Base-by-base conservation (phyloP, 2,888 invertebrate genomes). In the Sphecodes monilicornis region DNA sequence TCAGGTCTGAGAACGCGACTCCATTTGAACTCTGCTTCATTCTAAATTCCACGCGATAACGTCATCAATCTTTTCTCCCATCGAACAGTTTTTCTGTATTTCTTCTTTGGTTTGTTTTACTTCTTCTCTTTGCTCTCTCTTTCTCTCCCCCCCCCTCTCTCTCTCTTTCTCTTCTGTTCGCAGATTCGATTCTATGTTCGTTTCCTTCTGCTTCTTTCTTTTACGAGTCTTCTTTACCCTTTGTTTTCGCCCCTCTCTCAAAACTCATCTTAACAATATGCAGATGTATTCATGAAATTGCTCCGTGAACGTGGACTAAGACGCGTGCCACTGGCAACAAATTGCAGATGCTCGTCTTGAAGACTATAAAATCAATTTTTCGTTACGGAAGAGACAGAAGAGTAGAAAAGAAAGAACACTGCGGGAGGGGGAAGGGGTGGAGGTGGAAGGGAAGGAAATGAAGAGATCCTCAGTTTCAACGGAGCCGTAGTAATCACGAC, bases 21-120 rank as follows among this genome's bases (percentile, higher is more conserved):
- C 43, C 43, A 26, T 50, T 72, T 76, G 76, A 60, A 78, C 50
- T 39, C 69, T 41, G 60, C 68, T 71, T 80, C 76, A 79, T 89
- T 83, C 75, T n/a, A 18, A 89, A 89, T 89, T 89, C 87, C 87
- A 86, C 81, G 89, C 89, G 86, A 86, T 87, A 87, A 86, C 80
- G 76, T 76, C 78, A 87, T 88, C 85, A 85, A 89, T 89, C 87
- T 87, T 71, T 66, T n/a, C 66, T 71, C 68, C 71, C 69, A 82
- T 82, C 86, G 79, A 16, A 10, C 82, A 80, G 11, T 43, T 43
- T 69, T 76, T 74, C 54, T 64, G 68, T 46, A 69, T 68, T 69
- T 70, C 75, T 73, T 74, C 76, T 22, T 50, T 43, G 46, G 43
- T 29, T 60, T 66, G 60, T 46, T 74, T 60, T n/a, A 16, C 22